Evolutionary conservation across 2,797 vertebrate genomes (phyloP).

Genomic region (Meriones psammophilus): DNA sequence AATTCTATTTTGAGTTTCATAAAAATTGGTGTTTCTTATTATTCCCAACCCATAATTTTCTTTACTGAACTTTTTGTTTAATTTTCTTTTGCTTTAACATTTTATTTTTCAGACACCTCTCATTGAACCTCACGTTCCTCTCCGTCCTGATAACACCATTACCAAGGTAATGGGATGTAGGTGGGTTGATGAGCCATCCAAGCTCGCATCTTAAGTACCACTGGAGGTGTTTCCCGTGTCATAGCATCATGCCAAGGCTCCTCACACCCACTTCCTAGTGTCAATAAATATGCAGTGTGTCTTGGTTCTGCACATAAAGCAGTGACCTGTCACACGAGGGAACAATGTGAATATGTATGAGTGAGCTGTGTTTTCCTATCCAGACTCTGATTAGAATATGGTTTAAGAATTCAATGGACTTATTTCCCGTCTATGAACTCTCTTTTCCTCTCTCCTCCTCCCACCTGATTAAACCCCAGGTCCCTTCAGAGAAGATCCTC

Average conservation of each 20-base stretch:
- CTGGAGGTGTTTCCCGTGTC: constrained; percentile 56
- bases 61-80: constrained; percentile 85
- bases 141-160: constrained; percentile 93
- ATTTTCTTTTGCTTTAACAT: constrained; percentile 89
- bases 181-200: constrained; percentile 79
- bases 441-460: constrained; percentile 59
- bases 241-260: constrained; percentile 61
- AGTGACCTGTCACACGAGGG: constrained; percentile 63
- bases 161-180: constrained; percentile 92
- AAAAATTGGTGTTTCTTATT: constrained; percentile 78
- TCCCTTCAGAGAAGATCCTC: constrained; percentile 97
- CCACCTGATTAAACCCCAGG: constrained; percentile 87
- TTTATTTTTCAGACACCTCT: constrained; percentile 97
- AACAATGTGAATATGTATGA: constrained; percentile 66
- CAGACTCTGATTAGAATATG: constrained; percentile 64
- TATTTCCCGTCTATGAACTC: constrained; percentile 70
- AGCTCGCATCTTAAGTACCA: constrained; percentile 53
- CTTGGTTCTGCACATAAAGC: constrained; percentile 45
- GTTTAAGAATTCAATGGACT: constrained; percentile 75
- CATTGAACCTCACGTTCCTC: constrained; percentile 93
- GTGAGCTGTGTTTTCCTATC: constrained; percentile 76
- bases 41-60: constrained; percentile 78
- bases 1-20: constrained; percentile 83
- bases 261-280: constrained; percentile 72
- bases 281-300: constrained; percentile 55